Percentiles rank a stretch among this genome's conserved stretches.
phyloP scores from a whole-genome alignment of 1,140 invertebrate species.

The Drosophila oshimai region DNA sequence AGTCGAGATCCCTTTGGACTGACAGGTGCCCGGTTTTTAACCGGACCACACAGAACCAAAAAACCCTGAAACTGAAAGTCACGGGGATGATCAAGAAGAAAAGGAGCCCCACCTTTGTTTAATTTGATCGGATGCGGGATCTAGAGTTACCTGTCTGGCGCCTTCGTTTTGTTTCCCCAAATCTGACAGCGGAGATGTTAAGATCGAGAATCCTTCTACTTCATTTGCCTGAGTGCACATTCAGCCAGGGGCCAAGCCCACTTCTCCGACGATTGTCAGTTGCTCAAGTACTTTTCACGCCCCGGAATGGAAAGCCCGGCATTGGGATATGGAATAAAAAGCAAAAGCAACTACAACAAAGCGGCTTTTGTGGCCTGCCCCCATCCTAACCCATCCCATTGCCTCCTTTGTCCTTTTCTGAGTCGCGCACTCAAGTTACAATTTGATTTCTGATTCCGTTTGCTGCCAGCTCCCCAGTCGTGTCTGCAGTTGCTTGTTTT shows the following conservation, averaged over 20 bases:
- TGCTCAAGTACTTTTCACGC: slow-evolving; percentile 74
- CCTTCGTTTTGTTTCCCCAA: slow-evolving; percentile 13
- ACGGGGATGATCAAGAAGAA: slow-evolving; percentile 7
- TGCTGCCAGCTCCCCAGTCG: slow-evolving; percentile 20
- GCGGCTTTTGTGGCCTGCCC: slow-evolving; percentile 46
- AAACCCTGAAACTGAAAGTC: slow-evolving; percentile 19
- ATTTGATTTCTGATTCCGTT: slow-evolving; percentile 71
- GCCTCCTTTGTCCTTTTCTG: slow-evolving; percentile 22
- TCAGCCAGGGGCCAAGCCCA: slow-evolving; percentile 42
- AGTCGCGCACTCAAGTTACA: slow-evolving; percentile 63
- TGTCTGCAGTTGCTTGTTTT: slow-evolving; percentile 47
- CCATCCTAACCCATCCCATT: neutral
- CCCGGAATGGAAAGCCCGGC: slow-evolving; percentile 39
- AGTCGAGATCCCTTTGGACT: neutral
- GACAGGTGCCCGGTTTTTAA: slow-evolving; percentile 22
- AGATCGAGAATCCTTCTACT: slow-evolving; percentile 22
- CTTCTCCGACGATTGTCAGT: slow-evolving; percentile 27
- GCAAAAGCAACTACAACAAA: slow-evolving; percentile 47
- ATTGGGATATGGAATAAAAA: slow-evolving; percentile 34
- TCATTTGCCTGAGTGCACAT: slow-evolving; percentile 39
- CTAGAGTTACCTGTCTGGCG: slow-evolving; percentile 39
- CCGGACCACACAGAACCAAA: slow-evolving; percentile 26
- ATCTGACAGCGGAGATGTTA: slow-evolving; percentile 35
- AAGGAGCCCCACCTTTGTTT: slow-evolving; percentile 9
- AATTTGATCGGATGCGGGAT: slow-evolving; percentile 31